Conservation (phyloP, 2,888 invertebrate species). For the Cybosia mesomella region DNA sequence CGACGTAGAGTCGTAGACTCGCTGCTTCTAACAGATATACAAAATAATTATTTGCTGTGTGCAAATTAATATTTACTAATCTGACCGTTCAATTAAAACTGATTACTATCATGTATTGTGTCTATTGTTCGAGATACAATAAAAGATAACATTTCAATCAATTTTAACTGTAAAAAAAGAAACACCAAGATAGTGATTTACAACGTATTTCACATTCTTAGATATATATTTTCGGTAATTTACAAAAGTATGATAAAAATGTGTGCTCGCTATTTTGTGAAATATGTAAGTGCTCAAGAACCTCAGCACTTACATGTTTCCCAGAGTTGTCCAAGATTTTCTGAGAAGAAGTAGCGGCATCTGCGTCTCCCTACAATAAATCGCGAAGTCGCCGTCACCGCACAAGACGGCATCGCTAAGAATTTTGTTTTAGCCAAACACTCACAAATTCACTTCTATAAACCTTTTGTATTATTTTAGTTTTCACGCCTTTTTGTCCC, state of each 20-base stretch:
- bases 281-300: slow-evolving; percentile 50
- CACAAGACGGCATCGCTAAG: slow-evolving; percentile 86
- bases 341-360: slow-evolving; percentile 78
- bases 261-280: slow-evolving; percentile 49
- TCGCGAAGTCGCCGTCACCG: slow-evolving; percentile 81
- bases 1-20: slow-evolving; percentile 9
- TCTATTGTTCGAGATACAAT: not conserved
- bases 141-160: slow-evolving; percentile 7
- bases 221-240: slow-evolving; percentile 6
- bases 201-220: slow-evolving; percentile 1
- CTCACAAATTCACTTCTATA: slow-evolving; percentile 86
- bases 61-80: too few species aligned
- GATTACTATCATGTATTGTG: slow-evolving; percentile 1
- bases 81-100: not conserved
- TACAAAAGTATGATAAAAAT: slow-evolving; percentile 17
- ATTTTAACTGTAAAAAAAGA: slow-evolving; percentile 7
- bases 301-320: slow-evolving; percentile 71
- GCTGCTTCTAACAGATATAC: not conserved
- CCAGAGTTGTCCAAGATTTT: slow-evolving; percentile 77
- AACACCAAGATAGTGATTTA: not conserved
- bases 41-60: not conserved
- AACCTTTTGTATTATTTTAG: slow-evolving; percentile 85
- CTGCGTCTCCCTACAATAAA: slow-evolving; percentile 84
- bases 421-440: slow-evolving; percentile 86
- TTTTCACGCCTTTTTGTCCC: slow-evolving; percentile 86